Percentiles rank a stretch among this genome's conserved stretches.
phyloP scores from a whole-genome alignment of 2,888 invertebrate species.

The Phalera bucephala region DNA sequence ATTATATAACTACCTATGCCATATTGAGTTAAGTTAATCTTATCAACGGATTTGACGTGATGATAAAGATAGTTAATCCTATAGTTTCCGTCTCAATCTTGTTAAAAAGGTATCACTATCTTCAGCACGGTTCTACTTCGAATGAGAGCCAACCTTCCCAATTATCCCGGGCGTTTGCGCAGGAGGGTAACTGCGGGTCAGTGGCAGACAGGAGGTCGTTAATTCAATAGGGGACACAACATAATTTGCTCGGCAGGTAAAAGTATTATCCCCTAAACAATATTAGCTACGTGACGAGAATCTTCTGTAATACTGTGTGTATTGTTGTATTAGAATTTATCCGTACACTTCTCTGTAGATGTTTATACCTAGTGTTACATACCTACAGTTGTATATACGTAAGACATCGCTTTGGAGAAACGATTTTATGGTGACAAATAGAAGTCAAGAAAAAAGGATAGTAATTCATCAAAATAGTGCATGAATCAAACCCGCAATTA shows the following conservation, averaged over 20 bases:
- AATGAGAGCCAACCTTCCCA: neutral
- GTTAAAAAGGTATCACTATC: neutral
- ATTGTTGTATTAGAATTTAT: neutral
- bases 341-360: neutral
- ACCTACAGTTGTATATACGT: too few species aligned
- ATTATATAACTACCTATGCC: too few species aligned
- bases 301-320: constrained; percentile 11
- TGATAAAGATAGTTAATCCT: too few species aligned
- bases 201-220: constrained; percentile 43
- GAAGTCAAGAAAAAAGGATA: too few species aligned
- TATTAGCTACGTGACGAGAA: constrained; percentile 67
- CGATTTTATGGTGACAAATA: too few species aligned
- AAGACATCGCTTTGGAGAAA: too few species aligned
- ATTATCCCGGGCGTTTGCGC: neutral
- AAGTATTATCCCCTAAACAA: constrained; percentile 69
- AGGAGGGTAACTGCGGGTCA: constrained; percentile 3
- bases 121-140: neutral
- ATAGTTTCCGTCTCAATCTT: too few species aligned
- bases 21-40: too few species aligned
- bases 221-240: constrained; percentile 61
- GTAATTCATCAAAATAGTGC: too few species aligned
- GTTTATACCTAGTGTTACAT: too few species aligned
- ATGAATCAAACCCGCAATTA: too few species aligned
- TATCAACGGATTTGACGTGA: too few species aligned
- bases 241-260: constrained; percentile 65